Conservation (phyloP, 2,797 vertebrate species). For the Anguilla marmorata region DNA sequence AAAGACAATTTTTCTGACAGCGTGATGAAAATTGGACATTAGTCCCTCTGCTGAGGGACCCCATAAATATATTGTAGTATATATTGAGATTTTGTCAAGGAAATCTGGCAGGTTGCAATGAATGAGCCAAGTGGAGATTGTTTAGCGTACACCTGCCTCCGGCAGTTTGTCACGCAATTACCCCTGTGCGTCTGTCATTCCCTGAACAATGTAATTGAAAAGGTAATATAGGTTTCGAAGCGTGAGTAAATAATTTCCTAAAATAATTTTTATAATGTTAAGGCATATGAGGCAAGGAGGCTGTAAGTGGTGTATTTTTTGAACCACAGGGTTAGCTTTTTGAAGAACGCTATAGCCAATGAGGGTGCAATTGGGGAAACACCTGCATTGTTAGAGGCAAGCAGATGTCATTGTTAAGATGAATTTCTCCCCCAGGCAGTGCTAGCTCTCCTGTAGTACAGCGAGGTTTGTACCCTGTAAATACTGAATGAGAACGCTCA, state of each 20-base stretch:
- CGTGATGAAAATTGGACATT: not conserved
- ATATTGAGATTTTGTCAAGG: not conserved
- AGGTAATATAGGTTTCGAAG: not conserved
- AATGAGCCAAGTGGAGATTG: not conserved
- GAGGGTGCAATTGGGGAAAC: too few relatives aligned
- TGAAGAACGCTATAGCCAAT: too few relatives aligned
- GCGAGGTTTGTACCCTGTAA: too few relatives aligned
- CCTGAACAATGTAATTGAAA: not conserved
- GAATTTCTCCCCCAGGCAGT: too few relatives aligned
- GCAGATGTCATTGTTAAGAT: too few relatives aligned
- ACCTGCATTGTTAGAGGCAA: too few relatives aligned
- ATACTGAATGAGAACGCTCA: too few relatives aligned
- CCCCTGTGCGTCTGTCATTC: not conserved
- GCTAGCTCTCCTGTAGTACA: too few relatives aligned
- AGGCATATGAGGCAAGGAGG: too few relatives aligned
- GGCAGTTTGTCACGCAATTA: not conserved
- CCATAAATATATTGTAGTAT: not conserved
- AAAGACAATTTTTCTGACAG: constrained; percentile 6
- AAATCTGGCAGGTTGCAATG: not conserved
- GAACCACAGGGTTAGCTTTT: too few relatives aligned
- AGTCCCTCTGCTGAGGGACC: not conserved
- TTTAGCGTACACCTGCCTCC: not conserved
- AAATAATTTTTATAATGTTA: too few relatives aligned
- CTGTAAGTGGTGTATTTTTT: too few relatives aligned
- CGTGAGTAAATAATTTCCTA: not conserved